phyloP scores from a whole-genome alignment of 2,113 vertebrate species.

The Anser cygnoides region DNA sequence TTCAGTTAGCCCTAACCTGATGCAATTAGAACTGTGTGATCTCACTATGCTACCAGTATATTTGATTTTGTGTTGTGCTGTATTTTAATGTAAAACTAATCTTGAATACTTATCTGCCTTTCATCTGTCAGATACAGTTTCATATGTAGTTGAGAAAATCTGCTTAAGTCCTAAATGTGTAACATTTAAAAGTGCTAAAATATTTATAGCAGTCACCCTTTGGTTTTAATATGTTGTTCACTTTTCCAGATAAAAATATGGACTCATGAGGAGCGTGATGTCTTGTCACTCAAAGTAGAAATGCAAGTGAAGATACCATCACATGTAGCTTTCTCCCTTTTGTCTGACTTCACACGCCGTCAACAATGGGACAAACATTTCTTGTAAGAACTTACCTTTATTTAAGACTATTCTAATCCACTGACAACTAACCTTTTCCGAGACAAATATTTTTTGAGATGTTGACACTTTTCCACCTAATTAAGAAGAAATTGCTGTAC shows the following conservation, averaged over 20 bases:
- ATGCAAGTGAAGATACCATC: conserved; percentile 73
- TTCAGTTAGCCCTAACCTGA: not conserved
- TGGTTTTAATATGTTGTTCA: not conserved
- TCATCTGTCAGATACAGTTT: not conserved
- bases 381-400: conserved; percentile 65
- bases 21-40: not conserved
- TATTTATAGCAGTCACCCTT: not conserved
- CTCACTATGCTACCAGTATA: not conserved
- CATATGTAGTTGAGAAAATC: not conserved
- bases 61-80: not conserved
- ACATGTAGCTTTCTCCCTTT: conserved; percentile 65
- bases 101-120: not conserved
- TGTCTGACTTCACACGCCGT: conserved; percentile 76
- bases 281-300: conserved; percentile 77
- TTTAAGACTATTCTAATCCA: not conserved
- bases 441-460: not conserved
- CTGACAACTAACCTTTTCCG: not conserved
- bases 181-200: not conserved
- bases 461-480: not conserved
- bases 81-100: not conserved
- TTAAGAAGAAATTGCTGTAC: not conserved
- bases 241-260: conserved; percentile 75
- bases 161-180: not conserved
- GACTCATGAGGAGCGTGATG: conserved; percentile 71
- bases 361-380: conserved; percentile 78